Evolutionary conservation across 37 sponge, comb jelly and placozoan species (phyloP).

Genomic region (Spongia lamella): DNA sequence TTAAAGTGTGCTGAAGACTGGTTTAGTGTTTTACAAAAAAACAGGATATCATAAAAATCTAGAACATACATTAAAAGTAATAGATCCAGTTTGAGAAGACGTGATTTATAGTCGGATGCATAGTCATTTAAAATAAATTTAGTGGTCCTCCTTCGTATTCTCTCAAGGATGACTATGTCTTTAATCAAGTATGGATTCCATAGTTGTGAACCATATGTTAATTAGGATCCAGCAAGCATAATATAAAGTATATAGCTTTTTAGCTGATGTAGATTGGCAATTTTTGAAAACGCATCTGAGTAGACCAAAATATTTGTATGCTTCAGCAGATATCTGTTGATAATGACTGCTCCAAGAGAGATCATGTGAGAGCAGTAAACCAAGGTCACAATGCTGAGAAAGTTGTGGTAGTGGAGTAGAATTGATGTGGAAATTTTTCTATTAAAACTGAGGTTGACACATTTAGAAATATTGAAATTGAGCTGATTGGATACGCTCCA

Average conservation of each 20-base stretch:
- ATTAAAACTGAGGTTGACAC: no score
- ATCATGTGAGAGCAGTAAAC: not conserved
- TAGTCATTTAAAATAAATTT: not conserved
- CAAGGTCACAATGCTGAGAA: conserved; percentile 1
- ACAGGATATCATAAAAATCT: not conserved
- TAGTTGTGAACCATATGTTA: conserved; percentile 1
- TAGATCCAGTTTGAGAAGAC: not conserved
- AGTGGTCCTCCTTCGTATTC: conserved; percentile 6
- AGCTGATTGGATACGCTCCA: no score
- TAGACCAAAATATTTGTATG: conserved; percentile 20
- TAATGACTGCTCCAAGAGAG: not conserved
- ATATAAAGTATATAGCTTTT: not conserved
- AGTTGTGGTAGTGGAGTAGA: not conserved
- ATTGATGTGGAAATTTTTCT: not conserved
- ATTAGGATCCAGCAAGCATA: not conserved
- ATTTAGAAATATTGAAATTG: no score
- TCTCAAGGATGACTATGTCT: conserved; percentile 12
- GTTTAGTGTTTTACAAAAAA: conserved; percentile 1
- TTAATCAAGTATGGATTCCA: not conserved
- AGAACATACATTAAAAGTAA: not conserved
- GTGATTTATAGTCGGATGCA: no score
- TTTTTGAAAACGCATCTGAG: not conserved
- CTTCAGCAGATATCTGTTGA: not conserved
- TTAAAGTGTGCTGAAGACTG: not conserved
- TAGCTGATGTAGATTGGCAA: not conserved